Base-by-base conservation (phyloP, 2,888 invertebrate genomes). In the Phengaris arion region DNA sequence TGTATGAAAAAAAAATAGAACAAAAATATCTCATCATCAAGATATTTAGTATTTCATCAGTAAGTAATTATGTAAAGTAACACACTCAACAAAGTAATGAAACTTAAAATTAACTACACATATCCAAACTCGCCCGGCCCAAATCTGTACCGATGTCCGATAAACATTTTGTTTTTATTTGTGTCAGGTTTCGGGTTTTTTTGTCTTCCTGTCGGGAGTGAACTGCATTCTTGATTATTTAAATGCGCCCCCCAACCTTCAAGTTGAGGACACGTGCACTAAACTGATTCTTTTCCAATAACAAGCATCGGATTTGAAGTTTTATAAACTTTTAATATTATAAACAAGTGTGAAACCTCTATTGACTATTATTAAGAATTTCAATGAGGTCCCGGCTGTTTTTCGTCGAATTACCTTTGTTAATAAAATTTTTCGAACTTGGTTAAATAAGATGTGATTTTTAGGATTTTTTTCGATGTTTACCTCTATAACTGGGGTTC, bases 111-210 rank as follows among this genome's bases (percentile, higher is more conserved):
- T 3, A 45, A 15, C 13, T 15, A 13, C n/a, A 5, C 46, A 10
- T 12, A n/a, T 9, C 69, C 15, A 69, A 77, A 78, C 77, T 57
- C 75, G 76, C 76, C 77, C 76, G 54, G 57, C 76, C 77, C 75
- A 78, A 79, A 79, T 79, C 77, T 78, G 76, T 76, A 74, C 75
- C 77, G 35, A 35, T 35, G 35, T 35, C 35, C 35, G 76, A 77
- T 79, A 77, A 78, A 75, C 76, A 75, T 77, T 78, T 80, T 78
- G 77, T 77, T 80, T 77, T 79, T 79, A 77, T 78, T 22, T 80
- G 78, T 79, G 77, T 77, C 75, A 76, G 75, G 77, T 78, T 80
- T 77, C 77, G 70, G 78, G 77, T 76, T 76, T 78, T 79, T 81
- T 79, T 79, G 74, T 76, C 72, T 74, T 76, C 75, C 77, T 75